Percentiles rank a stretch among this genome's conserved stretches.
Conservation (phyloP, 2,113 vertebrate genomes). For the Tapirus terrestris region DNA sequence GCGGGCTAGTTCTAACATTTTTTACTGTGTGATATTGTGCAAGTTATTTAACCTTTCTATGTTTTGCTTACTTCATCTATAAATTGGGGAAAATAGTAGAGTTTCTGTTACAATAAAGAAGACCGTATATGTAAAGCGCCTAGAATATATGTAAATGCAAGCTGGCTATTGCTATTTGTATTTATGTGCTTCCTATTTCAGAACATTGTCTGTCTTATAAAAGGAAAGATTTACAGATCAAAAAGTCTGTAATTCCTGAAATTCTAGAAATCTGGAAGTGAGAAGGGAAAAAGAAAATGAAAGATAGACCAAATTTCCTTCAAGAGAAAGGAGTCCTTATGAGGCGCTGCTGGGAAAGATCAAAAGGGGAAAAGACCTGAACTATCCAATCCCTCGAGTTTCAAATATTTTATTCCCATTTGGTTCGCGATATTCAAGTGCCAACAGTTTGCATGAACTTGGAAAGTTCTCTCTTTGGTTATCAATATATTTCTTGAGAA, state of each 20-base stretch:
- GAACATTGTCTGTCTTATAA: neutral
- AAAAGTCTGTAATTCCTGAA: neutral
- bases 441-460: neutral
- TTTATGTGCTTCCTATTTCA: neutral
- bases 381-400: neutral
- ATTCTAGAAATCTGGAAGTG: neutral
- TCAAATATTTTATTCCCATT: neutral
- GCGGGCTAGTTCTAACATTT: neutral
- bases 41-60: neutral
- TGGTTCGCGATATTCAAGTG: neutral
- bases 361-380: neutral
- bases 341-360: neutral
- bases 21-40: neutral
- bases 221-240: neutral
- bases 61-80: neutral
- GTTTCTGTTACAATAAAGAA: neutral
- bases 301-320: conserved; percentile 34
- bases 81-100: neutral
- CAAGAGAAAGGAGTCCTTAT: neutral
- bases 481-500: neutral
- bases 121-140: neutral
- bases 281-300: neutral
- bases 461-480: neutral
- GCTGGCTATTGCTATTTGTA: neutral
- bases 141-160: neutral